Evolutionary conservation across 2,797 vertebrate species (phyloP).

Genomic region (Gymnodraco acuticeps): DNA sequence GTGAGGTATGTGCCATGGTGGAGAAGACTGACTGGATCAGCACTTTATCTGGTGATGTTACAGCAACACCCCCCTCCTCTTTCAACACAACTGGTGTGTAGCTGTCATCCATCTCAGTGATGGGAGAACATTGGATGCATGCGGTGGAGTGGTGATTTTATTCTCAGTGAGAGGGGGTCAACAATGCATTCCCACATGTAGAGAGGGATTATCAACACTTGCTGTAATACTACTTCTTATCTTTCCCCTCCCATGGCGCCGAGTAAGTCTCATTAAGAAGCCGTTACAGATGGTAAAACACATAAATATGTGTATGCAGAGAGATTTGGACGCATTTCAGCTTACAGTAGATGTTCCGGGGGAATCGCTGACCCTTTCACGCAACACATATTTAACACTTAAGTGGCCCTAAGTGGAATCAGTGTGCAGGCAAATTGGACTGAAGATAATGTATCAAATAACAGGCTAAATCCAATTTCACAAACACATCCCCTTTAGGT

Average conservation of each 20-base stretch:
- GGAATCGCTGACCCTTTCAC: conserved; percentile 43
- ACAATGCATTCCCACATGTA: conserved; percentile 25
- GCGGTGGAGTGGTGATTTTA: conserved; percentile 18
- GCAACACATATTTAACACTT: conserved; percentile 57
- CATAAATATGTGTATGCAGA: conserved; percentile 16
- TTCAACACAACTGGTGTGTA: not conserved
- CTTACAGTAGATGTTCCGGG: conserved; percentile 2
- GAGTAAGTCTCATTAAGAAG: conserved; percentile 48
- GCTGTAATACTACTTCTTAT: conserved; percentile 19
- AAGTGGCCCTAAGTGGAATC: conserved; percentile 57
- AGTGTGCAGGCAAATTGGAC: conserved; percentile 61
- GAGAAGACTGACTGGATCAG: conserved; percentile 46
- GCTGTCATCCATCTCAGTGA: conserved; percentile 38
- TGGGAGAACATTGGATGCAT: conserved; percentile 18
- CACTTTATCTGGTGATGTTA: conserved; percentile 31
- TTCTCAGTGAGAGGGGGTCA: conserved; percentile 3
- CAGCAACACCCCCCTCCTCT: not conserved
- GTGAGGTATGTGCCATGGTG: conserved; percentile 19
- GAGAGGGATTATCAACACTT: conserved; percentile 32
- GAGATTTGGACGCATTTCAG: conserved; percentile 31
- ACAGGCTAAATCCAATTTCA: conserved; percentile 67
- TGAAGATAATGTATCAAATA: conserved; percentile 69
- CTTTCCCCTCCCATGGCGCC: conserved; percentile 6
- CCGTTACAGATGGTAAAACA: conserved; percentile 31
- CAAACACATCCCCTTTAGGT: conserved; percentile 60